These are phyloP conservation scores for Micronycteris hirsuta DNA, from an alignment of 2,113 vertebrate species.

Conservation along the genomic window DNA sequence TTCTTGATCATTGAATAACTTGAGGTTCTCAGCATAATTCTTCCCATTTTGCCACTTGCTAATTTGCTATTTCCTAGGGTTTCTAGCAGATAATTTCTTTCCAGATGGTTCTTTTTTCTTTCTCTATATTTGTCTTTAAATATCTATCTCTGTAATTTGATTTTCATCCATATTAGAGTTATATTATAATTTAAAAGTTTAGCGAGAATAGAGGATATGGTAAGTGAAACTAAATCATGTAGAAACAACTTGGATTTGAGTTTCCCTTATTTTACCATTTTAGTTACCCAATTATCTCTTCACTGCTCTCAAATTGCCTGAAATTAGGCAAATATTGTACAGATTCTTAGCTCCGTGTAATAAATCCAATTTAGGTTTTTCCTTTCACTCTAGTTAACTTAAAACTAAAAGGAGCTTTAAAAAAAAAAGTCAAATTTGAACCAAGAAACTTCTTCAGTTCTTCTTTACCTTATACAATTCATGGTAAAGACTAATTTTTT, in stretches of 20 bases:
- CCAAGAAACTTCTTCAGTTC: background rate
- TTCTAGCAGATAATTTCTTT: background rate
- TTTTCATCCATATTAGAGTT: background rate
- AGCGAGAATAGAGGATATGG: background rate
- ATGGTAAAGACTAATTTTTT: background rate
- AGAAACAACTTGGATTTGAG: background rate
- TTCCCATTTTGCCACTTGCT: background rate
- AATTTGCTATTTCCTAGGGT: slow-evolving; percentile 1
- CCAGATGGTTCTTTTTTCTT: background rate
- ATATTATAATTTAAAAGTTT: background rate
- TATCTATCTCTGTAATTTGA: background rate
- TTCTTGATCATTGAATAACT: background rate
- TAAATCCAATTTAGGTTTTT: background rate
- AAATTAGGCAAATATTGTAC: background rate
- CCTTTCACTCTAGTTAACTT: background rate
- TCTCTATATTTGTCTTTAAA: background rate
- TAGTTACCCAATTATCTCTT: background rate
- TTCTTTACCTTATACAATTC: background rate
- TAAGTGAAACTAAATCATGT: background rate
- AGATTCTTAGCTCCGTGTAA: background rate
- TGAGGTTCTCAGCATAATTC: background rate
- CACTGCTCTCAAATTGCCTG: background rate
- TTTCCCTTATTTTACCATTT: background rate
- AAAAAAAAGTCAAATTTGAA: background rate
- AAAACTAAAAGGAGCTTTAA: background rate